Evolutionary conservation across 2,113 vertebrate genomes (phyloP).

Genomic region (Otolemur garnettii): DNA sequence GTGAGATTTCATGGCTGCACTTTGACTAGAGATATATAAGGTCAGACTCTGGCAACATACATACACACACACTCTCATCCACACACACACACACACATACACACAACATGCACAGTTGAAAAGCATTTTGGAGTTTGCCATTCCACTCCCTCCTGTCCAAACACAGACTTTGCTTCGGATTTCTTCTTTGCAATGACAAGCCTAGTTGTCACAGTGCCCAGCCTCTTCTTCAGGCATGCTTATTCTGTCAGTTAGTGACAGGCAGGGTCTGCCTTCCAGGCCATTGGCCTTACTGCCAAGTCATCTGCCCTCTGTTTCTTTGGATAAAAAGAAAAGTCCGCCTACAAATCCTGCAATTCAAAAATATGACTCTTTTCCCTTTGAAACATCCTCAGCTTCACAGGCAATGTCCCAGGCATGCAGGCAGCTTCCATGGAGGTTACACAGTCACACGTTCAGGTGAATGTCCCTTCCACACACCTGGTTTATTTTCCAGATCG

Average conservation of each 20-base stretch:
- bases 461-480: background rate
- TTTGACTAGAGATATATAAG: background rate
- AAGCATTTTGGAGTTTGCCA: background rate
- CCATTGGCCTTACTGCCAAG: background rate
- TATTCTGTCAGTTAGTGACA: background rate
- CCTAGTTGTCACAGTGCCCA: rapidly evolving
- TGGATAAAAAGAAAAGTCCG: background rate
- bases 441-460: background rate
- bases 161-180: background rate
- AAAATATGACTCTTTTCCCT: background rate
- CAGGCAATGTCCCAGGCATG: rapidly evolving
- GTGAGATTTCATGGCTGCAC: background rate
- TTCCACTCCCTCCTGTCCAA: background rate
- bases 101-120: background rate
- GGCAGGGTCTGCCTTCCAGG: background rate
- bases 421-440: background rate
- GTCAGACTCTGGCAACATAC: background rate
- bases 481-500: background rate
- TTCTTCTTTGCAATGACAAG: background rate
- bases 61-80: background rate
- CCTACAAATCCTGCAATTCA: background rate
- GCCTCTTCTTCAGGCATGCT: background rate
- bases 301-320: background rate
- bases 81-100: background rate
- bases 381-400: background rate